Percentiles rank a stretch among this genome's conserved stretches.
Conservation (phyloP, 2,113 vertebrate genomes). For the Nothobranchius kuhntae region DNA sequence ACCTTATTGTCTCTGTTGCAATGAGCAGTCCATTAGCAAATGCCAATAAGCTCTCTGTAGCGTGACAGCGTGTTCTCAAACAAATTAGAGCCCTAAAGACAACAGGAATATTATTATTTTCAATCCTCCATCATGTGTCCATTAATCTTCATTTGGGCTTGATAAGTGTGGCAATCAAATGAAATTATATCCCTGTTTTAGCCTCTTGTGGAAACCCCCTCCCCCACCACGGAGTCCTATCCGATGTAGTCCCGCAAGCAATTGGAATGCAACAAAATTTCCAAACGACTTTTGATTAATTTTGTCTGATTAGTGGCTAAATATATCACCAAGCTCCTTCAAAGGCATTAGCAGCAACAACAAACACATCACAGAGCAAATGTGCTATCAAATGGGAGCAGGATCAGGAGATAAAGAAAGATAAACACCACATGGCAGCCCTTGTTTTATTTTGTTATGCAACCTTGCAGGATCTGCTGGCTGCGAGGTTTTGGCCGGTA, state of each 20-base stretch:
- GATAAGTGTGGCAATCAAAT: constrained; percentile 77
- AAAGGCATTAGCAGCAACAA: constrained; percentile 67
- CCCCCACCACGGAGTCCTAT: constrained; percentile 20
- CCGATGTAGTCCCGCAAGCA: constrained; percentile 54
- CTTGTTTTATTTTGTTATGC: constrained; percentile 47
- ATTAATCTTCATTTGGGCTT: constrained; percentile 78
- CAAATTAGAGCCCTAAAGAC: constrained; percentile 76
- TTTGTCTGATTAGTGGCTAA: constrained; percentile 74
- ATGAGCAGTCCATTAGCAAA: constrained; percentile 72
- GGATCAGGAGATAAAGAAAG: constrained; percentile 55
- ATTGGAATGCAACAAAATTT: constrained; percentile 66
- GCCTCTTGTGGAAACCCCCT: constrained; percentile 64
- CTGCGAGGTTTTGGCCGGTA: constrained; percentile 44
- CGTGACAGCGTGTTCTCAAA: constrained; percentile 72
- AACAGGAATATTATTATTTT: constrained; percentile 76
- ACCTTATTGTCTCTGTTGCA: constrained; percentile 32
- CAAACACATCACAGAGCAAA: constrained; percentile 40
- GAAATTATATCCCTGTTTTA: constrained; percentile 67
- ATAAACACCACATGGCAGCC: constrained; percentile 49
- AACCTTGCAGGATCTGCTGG: constrained; percentile 54
- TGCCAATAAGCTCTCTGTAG: constrained; percentile 72
- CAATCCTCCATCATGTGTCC: constrained; percentile 72
- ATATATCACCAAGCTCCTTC: constrained; percentile 68
- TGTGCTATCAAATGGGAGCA: constrained; percentile 13
- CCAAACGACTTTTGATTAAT: constrained; percentile 72